These are phyloP conservation scores for Crambe crambe DNA, from an alignment of 37 sponge, comb jelly and placozoan species.

Conservation along the genomic window DNA sequence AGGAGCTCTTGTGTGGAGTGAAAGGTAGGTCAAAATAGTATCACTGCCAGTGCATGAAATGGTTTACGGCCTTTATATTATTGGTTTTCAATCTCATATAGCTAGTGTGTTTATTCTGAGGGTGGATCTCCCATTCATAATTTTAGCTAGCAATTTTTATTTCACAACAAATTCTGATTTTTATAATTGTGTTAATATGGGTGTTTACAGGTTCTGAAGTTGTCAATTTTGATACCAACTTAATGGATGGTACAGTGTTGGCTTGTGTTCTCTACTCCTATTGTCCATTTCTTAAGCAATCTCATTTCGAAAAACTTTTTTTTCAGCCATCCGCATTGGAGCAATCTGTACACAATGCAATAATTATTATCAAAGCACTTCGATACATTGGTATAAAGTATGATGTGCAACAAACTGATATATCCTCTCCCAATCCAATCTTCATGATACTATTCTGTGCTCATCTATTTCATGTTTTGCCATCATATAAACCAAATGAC, in stretches of 20 bases:
- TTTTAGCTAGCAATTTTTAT: too few relatives aligned
- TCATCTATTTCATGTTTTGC: slow-evolving; percentile 66
- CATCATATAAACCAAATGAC: slow-evolving; percentile 46
- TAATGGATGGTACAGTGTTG: slow-evolving; percentile 81
- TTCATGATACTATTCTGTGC: slow-evolving; percentile 66
- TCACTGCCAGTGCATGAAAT: neutral
- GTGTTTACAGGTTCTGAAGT: slow-evolving; percentile 7
- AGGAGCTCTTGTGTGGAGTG: slow-evolving; percentile 26
- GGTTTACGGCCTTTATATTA: neutral
- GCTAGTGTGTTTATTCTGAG: too few relatives aligned
- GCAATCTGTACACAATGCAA: slow-evolving; percentile 87
- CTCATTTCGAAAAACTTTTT: slow-evolving; percentile 63
- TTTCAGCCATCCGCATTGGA: slow-evolving; percentile 56
- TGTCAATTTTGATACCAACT: slow-evolving; percentile 72
- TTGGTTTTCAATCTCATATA: neutral
- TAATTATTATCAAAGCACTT: slow-evolving; percentile 67
- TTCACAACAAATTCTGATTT: neutral
- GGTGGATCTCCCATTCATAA: too few relatives aligned
- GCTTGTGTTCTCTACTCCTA: slow-evolving; percentile 74
- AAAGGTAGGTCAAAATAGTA: neutral
- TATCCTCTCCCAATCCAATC: slow-evolving; percentile 79
- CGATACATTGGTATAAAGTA: slow-evolving; percentile 69
- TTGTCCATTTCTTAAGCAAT: slow-evolving; percentile 64
- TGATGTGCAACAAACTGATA: slow-evolving; percentile 76
- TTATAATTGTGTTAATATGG: neutral